These are phyloP conservation scores for Dreissena rostriformis DNA, from an alignment of 1,140 invertebrate genomes.

Conservation along the genomic window DNA sequence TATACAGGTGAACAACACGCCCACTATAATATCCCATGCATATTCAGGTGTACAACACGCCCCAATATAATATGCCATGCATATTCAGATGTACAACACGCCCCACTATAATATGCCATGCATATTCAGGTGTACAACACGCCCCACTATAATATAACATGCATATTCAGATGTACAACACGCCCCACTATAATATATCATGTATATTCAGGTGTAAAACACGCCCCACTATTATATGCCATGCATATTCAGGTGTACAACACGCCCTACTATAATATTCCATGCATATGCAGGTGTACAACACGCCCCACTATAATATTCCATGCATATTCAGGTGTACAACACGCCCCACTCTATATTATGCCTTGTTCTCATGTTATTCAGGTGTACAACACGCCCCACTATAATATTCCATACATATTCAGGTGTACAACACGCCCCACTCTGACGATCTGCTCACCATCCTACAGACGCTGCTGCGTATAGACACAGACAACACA, in stretches of 20 bases:
- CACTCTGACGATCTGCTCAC: constrained; percentile 96
- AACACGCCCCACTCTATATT: constrained; percentile 93
- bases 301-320: constrained; percentile 93
- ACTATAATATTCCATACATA: constrained; percentile 82
- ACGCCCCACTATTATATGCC: constrained; percentile 97
- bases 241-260: constrained; percentile 87
- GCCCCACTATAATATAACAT: constrained; percentile 91
- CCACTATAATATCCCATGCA: too few species aligned
- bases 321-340: constrained; percentile 86
- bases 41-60: constrained; percentile 91
- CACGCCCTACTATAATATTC: constrained; percentile 92
- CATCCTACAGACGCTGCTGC: constrained; percentile 94
- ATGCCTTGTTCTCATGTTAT: too few species aligned
- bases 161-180: constrained; percentile 89
- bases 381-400: constrained; percentile 94
- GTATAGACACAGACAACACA: constrained; percentile 94
- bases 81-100: constrained; percentile 90
- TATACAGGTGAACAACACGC: constrained; percentile 91
- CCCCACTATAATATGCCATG: constrained; percentile 92
- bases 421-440: constrained; percentile 93
- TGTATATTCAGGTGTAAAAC: constrained; percentile 88
- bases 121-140: constrained; percentile 90
- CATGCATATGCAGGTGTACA: constrained; percentile 87
- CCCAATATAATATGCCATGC: too few species aligned
- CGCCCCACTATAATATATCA: constrained; percentile 92